Base-by-base conservation (phyloP, 2,797 vertebrate genomes). In the Ceryle rudis region DNA sequence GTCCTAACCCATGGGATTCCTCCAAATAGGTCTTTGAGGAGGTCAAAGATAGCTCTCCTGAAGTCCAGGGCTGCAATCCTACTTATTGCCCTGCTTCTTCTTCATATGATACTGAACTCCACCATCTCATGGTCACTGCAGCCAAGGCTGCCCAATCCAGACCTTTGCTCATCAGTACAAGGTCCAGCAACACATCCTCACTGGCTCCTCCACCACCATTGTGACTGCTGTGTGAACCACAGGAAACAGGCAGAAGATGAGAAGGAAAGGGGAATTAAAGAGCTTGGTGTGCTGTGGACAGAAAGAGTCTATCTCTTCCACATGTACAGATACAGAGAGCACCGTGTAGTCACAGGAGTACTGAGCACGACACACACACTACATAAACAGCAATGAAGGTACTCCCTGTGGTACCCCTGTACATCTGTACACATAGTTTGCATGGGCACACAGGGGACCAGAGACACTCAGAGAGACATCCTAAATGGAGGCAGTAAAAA, bases 291-390 rank as follows among this genome's bases (percentile, higher is more conserved):
- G 21, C 57, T 41, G 2, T 44, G 37, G 33, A 72, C 72, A 81
- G 44, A 69, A 83, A 46, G 5, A 64, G 5, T 51, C 23, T 54
- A 2, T 37, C 17, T 77, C 17, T 62, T 87, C 60, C 12, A 41
- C 9, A 10, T 0, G 2, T 9, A 26, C 29, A 54, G 46, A 60
- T 11, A 26, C 4, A 42, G 69, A 51, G 21, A 39, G 5, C 22
- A 49, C 6, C 25, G 18, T 51, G 41, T 21, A n/a, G 15, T 35
- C 44, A 23, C n/a, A 20, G 64, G 21, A 66, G 10, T 19, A 25
- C 0, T 0, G 19, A 61, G 28, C 29, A 64, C 11, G 66, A 22
- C 12, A 23, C 2, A 2, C 11, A 33, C 29, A 39, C 52, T 28
- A 16, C 0, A 14, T 3, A 3, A 4, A 26, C 7, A 67, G 54